Evolutionary conservation across 2,888 invertebrate species (phyloP), one percentile per base, ranked within the genome.

Genomic region (Epirrhoe alternata): DNA sequence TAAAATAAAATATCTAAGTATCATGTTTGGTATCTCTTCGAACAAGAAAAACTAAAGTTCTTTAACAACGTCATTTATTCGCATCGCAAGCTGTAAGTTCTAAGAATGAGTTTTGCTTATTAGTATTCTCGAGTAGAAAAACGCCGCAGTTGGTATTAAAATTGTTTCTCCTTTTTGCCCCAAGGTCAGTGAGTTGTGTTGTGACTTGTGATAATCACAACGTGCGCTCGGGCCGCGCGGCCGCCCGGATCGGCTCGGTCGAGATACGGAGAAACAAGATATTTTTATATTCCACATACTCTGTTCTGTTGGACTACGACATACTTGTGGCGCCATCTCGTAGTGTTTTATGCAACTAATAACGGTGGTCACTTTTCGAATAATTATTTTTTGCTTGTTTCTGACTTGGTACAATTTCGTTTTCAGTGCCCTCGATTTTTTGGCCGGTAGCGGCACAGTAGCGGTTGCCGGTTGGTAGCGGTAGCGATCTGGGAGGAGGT

Each of bases 161-260:
- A 87, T 88, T 78, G 84, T 88, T 87, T 86, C 89, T 87, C 86
- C 84, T 89, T 90, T 90, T 90, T 90, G 87, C 86, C 77, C 80
- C 92, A 92, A 92, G 92, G 92, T 87, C 90, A 84, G 88, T 84
- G 85, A 88, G 90, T 90, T 86, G 86, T 84, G 90, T 90, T 86
- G 86, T 84, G 79, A 81, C 81, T 82, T 77, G 83, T 83, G 85
- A 85, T 89, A 85, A 89, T 87, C 86, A 84, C 84, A 83, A 75
- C 75, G 80, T 77, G 82, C 79, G 78, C 73, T 76, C 77, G 74
- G 74, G 69, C 70, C 63, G 65, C 38, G 38, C 38, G 38, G 38
- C 38, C 75, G 38, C 70, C 45, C 49, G 33, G 24, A 4, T 51
- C 49, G 47, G 38, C 7, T 60, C 74, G 78, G 61, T 42, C 68